Percentiles rank a stretch among this genome's conserved stretches.
Conservation (phyloP, 92 coral and sea anemone species). For the Epizoanthus ramosus region DNA sequence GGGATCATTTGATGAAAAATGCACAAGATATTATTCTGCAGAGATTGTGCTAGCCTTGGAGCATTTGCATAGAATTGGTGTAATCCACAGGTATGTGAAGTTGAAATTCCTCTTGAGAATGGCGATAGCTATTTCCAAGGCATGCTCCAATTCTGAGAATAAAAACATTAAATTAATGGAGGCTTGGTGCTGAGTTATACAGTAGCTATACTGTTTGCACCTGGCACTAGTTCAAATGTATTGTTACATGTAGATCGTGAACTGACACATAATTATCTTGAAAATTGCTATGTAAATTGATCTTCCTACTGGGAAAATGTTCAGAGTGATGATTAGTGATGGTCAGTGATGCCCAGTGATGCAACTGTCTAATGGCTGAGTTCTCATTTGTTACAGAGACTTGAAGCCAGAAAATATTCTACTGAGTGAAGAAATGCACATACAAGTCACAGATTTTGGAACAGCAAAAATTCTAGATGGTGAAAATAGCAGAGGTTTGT, state of each 20-base stretch:
- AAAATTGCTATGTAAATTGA: too few species aligned
- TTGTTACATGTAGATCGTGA: too few species aligned
- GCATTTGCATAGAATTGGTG: slow-evolving; percentile 91
- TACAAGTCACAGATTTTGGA: slow-evolving; percentile 99
- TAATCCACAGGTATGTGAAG: slow-evolving; percentile 86
- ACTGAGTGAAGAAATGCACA: slow-evolving; percentile 95
- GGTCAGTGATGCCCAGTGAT: background rate
- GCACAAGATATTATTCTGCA: slow-evolving; percentile 94
- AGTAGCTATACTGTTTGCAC: too few species aligned
- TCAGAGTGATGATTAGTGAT: background rate
- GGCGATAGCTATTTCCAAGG: background rate
- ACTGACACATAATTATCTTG: too few species aligned
- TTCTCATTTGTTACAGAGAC: slow-evolving; percentile 66
- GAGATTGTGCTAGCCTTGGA: slow-evolving; percentile 90
- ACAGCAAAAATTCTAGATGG: slow-evolving; percentile 90
- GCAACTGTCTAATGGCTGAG: background rate
- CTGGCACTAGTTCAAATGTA: too few species aligned
- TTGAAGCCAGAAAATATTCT: slow-evolving; percentile 97
- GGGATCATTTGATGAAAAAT: slow-evolving; percentile 93
- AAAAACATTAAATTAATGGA: too few species aligned
- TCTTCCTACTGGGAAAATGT: too few species aligned
- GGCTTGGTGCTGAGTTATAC: too few species aligned
- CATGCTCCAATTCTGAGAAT: too few species aligned
- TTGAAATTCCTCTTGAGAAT: background rate
- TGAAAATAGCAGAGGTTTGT: slow-evolving; percentile 70